phyloP scores from a whole-genome alignment of 1,140 invertebrate species.

The Neotoxoptera formosana region DNA sequence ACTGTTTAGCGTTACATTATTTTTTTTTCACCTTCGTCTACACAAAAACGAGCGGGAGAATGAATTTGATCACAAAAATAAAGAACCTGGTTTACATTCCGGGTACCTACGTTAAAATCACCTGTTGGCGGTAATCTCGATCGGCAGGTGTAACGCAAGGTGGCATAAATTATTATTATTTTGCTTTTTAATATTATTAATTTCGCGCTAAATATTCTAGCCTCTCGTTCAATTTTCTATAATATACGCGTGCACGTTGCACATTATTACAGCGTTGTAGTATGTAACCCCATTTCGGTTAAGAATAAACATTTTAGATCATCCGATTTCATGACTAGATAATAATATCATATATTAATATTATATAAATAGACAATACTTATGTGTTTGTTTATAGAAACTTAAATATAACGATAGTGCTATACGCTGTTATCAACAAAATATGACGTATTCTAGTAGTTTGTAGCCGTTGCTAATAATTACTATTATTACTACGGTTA shows the following conservation, averaged over 20 bases:
- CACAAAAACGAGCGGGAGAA: background rate
- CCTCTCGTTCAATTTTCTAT: background rate
- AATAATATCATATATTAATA: too few relatives aligned
- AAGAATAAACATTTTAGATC: background rate
- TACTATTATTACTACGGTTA: background rate
- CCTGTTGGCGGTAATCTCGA: conserved; percentile 6
- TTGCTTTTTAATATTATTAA: background rate
- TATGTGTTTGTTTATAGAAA: too few relatives aligned
- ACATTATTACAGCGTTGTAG: background rate
- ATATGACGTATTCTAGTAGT: background rate
- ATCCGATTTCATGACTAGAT: background rate
- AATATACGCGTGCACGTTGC: background rate
- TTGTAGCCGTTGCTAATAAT: background rate
- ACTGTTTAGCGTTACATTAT: background rate
- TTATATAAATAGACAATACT: background rate
- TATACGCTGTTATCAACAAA: background rate
- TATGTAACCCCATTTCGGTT: too few relatives aligned
- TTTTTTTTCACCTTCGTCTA: background rate
- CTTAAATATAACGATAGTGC: background rate
- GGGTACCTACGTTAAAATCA: background rate
- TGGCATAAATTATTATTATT: conserved; percentile 32
- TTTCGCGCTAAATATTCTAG: conserved; percentile 11
- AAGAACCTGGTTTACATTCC: conserved; percentile 14
- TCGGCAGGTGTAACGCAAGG: conserved; percentile 37
- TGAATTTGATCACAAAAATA: background rate